Conservation (phyloP, 2,113 vertebrate genomes). For the Steatornis caripensis region DNA sequence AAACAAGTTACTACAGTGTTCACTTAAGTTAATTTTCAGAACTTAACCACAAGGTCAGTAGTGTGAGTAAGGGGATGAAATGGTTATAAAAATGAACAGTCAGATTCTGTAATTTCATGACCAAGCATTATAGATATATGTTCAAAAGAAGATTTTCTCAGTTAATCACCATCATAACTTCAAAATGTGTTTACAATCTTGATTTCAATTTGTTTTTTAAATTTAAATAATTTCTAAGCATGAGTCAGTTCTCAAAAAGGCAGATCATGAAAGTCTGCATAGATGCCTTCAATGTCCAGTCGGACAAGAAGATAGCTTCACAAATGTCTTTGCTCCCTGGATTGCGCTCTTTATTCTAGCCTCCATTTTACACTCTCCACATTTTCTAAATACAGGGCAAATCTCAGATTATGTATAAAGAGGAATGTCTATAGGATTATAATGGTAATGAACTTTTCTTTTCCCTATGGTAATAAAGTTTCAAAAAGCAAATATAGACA, state of each 20-base stretch:
- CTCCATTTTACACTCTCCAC: neutral
- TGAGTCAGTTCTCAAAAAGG: neutral
- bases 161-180: neutral
- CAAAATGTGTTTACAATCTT: neutral
- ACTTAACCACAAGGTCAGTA: neutral
- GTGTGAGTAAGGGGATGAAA: neutral
- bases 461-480: neutral
- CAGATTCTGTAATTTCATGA: rapidly evolving
- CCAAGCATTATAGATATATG: neutral
- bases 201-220: neutral
- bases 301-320: neutral
- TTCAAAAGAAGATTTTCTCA: neutral
- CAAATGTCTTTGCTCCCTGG: neutral
- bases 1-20: neutral
- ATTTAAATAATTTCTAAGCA: neutral
- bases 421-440: neutral
- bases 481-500: neutral
- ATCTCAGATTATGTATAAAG: neutral
- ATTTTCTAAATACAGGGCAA: neutral
- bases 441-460: neutral
- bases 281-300: neutral
- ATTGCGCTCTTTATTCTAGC: neutral
- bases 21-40: neutral
- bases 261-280: neutral
- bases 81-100: neutral